Conservation (phyloP, 2,113 vertebrate species). For the Mirza zaza region DNA sequence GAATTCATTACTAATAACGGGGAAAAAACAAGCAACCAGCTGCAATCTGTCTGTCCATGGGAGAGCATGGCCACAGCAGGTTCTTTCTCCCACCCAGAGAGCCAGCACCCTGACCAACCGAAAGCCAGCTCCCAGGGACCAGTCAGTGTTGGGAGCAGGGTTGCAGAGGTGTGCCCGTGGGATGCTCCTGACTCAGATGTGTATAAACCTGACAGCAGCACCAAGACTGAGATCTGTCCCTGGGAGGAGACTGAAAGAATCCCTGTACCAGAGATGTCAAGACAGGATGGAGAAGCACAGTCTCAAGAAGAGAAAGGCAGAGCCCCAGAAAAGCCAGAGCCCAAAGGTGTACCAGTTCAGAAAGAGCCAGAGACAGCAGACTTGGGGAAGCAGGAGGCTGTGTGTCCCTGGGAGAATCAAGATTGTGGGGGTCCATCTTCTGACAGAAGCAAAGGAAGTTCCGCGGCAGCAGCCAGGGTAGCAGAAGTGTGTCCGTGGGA, state of each 20-base stretch:
- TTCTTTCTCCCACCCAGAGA: neutral
- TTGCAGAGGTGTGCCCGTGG: slow-evolving; percentile 44
- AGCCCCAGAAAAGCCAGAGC: neutral
- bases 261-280: neutral
- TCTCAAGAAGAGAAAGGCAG: neutral
- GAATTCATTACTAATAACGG: neutral
- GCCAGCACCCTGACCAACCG: neutral
- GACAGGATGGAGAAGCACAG: neutral
- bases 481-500: slow-evolving; percentile 82
- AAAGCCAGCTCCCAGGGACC: slow-evolving; percentile 2
- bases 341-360: neutral
- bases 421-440: neutral
- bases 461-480: slow-evolving; percentile 11
- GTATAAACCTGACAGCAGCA: neutral
- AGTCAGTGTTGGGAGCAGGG: neutral
- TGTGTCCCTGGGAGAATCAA: slow-evolving; percentile 39
- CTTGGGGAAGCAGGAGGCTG: slow-evolving; percentile 1
- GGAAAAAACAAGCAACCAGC: neutral
- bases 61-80: fast-evolving
- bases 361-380: slow-evolving; percentile 2
- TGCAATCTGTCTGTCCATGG: neutral
- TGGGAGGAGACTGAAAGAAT: slow-evolving; percentile 50
- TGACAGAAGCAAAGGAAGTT: neutral
- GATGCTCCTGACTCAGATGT: neutral
- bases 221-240: slow-evolving; percentile 63